Evolutionary conservation across 2,113 vertebrate genomes (phyloP), one percentile per base, ranked within the genome.

Genomic region (Lamprologus ornatipinnis): DNA sequence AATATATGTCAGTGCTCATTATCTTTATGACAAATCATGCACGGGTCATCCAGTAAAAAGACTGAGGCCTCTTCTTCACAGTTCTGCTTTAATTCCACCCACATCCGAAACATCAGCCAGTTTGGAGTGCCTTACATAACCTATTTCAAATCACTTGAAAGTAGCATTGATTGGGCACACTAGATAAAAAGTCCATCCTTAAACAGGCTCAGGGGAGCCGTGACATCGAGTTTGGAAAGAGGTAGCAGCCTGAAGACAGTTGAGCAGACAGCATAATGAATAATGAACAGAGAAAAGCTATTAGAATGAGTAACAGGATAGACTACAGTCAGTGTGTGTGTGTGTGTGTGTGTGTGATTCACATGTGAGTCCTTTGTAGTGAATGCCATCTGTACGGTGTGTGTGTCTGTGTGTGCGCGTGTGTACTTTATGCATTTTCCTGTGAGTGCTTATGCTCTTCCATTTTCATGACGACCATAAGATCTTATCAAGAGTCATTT

Each of bases 131-230:
- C 73, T 88, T 80, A 54, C 63, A 80, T 88, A 85, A 85, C 83
- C 82, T 55, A 23, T 84, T 80, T 40, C 49, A 83, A 84, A 89
- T 88, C 86, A 85, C 80, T 88, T 84, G 45, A 88, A 88, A 85
- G 84, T 60, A 85, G 82, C 75, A 91, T 87, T 81, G 90, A 93
- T 91, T 90, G 86, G 85, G 82, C 86, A 87, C 86, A 90, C 63
- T 82, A 88, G 63, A 91, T 87, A 87, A 88, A 90, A 88, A 84
- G 81, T 91, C 75, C 63, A 63, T 85, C 87, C 82, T 88, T 88
- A 87, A 88, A 91, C 82, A 83, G 86, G 86, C 90, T 85, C 86
- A 40, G 73, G 88, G 88, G 90, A 78, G 70, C 15, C 4, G 42
- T 78, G 42, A 31, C 65, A 86, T 85, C 5, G 6, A 57, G 57